These are phyloP conservation scores for Cygnus olor DNA, from an alignment of 2,797 vertebrate genomes.

Conservation along the genomic window DNA sequence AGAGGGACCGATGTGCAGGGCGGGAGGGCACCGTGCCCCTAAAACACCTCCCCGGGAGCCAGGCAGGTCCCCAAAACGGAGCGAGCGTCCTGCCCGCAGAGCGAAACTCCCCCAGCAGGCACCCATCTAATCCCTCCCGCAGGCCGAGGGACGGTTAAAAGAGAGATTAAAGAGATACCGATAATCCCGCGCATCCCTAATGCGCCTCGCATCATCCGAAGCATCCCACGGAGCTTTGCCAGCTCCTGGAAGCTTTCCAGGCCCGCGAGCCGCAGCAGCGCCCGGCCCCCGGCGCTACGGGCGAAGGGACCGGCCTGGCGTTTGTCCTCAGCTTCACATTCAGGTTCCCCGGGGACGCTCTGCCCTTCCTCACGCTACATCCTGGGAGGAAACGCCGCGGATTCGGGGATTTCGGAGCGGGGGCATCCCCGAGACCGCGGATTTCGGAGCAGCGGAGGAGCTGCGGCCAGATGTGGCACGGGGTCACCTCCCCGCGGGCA, in stretches of 20 bases:
- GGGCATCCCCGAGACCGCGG: neutral
- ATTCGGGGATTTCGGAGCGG: neutral
- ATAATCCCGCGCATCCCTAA: slow-evolving; percentile 26
- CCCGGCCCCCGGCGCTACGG: neutral
- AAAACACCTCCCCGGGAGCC: neutral
- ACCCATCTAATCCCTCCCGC: neutral
- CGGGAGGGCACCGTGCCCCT: neutral
- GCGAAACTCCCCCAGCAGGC: neutral
- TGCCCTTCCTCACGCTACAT: neutral
- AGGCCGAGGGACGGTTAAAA: neutral
- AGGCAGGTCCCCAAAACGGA: neutral
- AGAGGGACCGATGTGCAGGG: neutral
- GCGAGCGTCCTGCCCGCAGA: fast-evolving
- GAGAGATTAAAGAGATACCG: slow-evolving; percentile 37
- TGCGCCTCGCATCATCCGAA: slow-evolving; percentile 17
- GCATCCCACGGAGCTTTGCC: slow-evolving; percentile 21
- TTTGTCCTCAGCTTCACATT: slow-evolving; percentile 2
- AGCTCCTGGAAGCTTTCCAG: slow-evolving; percentile 22
- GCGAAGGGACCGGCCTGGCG: neutral
- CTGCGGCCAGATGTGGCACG: fast-evolving
- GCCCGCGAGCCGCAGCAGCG: neutral
- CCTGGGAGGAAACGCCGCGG: fast-evolving
- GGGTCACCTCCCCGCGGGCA: neutral
- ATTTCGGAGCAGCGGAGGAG: neutral
- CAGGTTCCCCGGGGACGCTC: neutral